Conservation (phyloP, 2,888 invertebrate genomes). For the Sarcophaga variegata region DNA sequence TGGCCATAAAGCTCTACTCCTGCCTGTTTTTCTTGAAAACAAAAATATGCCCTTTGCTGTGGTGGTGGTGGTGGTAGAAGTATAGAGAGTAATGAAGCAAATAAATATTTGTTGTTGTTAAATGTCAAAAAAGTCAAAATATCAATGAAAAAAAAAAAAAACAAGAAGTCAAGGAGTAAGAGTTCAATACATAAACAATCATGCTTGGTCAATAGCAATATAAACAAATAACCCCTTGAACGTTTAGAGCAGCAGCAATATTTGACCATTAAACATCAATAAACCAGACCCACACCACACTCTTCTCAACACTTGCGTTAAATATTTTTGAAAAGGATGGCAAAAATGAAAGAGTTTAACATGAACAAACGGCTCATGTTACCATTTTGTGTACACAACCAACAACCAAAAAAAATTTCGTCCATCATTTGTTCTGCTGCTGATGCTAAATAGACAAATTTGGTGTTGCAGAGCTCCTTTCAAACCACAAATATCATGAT, state of each 20-base stretch:
- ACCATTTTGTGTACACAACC: slow-evolving; percentile 9
- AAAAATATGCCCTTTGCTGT: no score
- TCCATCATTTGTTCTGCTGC: slow-evolving; percentile 44
- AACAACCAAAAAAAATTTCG: slow-evolving; percentile 5
- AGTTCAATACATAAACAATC: slow-evolving; percentile 36
- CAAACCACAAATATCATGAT: slow-evolving; percentile 66
- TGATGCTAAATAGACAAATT: slow-evolving; percentile 66
- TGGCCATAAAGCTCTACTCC: slow-evolving; percentile 39
- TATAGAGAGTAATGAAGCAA: slow-evolving; percentile 52
- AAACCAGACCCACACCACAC: slow-evolving; percentile 5
- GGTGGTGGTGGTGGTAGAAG: background rate
- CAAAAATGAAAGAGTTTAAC: slow-evolving; percentile 48
- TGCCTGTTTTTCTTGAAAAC: background rate
- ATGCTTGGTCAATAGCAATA: slow-evolving; percentile 12
- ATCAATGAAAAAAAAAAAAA: slow-evolving; percentile 8
- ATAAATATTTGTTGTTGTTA: slow-evolving; percentile 64
- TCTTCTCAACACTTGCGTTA: background rate
- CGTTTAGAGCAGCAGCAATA: slow-evolving; percentile 2
- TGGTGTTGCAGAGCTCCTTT: background rate
- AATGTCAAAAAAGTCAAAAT: slow-evolving; percentile 47
- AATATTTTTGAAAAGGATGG: background rate
- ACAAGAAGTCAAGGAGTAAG: background rate
- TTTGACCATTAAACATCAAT: slow-evolving; percentile 55
- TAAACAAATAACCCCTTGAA: slow-evolving; percentile 41
- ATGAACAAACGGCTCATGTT: slow-evolving; percentile 55